Base-by-base conservation (phyloP, 2,797 vertebrate species). In the Myripristis jacobus region DNA sequence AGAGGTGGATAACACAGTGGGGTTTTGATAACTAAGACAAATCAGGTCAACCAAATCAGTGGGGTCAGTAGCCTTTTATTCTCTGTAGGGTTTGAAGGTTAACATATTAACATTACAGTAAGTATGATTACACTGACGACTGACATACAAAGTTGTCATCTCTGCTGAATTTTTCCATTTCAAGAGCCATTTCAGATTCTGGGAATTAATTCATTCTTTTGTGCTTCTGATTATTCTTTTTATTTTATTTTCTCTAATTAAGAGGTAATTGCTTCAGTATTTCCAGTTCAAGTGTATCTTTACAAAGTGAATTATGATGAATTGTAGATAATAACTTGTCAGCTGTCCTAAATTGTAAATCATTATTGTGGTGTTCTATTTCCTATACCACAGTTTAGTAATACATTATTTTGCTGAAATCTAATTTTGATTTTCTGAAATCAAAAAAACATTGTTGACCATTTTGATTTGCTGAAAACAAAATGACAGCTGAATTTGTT, bases 41-140 rank as follows among this genome's bases (percentile, higher is more conserved):
- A 84, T 79, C 46, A 74, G 38, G 27, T 27, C 11, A 58, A 41
- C 63, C 34, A 19, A 29, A 47, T 55, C 34, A 66, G 9, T 67
- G 36, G 24, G 68, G 29, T 75, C 64, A 75, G 57, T 61, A 79
- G 52, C 66, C 68, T 85, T 80, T 73, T 55, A 54, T 13, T 16
- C 22, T 8, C 31, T 29, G 10, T 8, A 31, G 13, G 36, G 58
- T 63, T 71, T 51, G n/a, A 64, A 27, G 19, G 13, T 48, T 55
- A 64, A 64, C 19, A 48, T 2, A 29, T 51, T 66, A 63, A 71
- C 29, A 65, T 31, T n/a, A 31, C 22, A 56, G 0, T 55, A 18
- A 55, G 7, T 55, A 25, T 71, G 22, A 63, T 59, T 21, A 36
- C 7, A 21, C 9, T 16, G 15, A 16, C 16, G 29, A 7, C 22